Conservation (phyloP, 2,888 invertebrate genomes). For the Sepiola atlantica region DNA sequence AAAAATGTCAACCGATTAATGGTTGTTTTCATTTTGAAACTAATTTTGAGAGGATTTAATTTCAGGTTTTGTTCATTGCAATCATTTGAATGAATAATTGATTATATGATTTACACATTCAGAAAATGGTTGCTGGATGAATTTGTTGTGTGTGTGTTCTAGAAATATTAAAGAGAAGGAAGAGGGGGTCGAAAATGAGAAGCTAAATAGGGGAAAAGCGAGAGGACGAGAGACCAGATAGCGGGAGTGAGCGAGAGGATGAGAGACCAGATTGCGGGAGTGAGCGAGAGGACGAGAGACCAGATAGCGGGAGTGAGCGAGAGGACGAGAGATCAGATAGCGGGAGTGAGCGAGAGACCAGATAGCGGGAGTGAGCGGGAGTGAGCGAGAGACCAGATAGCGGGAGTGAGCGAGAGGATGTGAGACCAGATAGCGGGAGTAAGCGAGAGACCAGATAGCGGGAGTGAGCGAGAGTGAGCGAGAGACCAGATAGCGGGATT, state of each 20-base stretch:
- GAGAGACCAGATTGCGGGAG: neutral
- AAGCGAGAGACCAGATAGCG: too few relatives aligned
- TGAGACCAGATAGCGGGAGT: too few relatives aligned
- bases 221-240: neutral
- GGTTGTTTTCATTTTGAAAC: neutral
- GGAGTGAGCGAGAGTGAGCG: neutral
- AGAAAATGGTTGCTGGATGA: neutral
- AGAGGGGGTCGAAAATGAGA: too few relatives aligned
- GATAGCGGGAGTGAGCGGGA: too few relatives aligned
- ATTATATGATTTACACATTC: neutral
- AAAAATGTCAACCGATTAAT: neutral
- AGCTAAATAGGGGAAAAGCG: neutral
- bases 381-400: too few relatives aligned
- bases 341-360: too few relatives aligned
- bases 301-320: too few relatives aligned
- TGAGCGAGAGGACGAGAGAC: too few relatives aligned
- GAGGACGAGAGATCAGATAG: too few relatives aligned
- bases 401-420: too few relatives aligned
- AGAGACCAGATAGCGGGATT: neutral
- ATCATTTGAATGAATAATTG: neutral
- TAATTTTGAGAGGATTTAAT: neutral
- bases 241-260: too few relatives aligned
- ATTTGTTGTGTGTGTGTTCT: neutral
- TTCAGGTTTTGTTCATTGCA: neutral
- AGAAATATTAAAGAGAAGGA: too few relatives aligned